Conservation (phyloP, 2,113 vertebrate genomes). For the Climacteris rufus region DNA sequence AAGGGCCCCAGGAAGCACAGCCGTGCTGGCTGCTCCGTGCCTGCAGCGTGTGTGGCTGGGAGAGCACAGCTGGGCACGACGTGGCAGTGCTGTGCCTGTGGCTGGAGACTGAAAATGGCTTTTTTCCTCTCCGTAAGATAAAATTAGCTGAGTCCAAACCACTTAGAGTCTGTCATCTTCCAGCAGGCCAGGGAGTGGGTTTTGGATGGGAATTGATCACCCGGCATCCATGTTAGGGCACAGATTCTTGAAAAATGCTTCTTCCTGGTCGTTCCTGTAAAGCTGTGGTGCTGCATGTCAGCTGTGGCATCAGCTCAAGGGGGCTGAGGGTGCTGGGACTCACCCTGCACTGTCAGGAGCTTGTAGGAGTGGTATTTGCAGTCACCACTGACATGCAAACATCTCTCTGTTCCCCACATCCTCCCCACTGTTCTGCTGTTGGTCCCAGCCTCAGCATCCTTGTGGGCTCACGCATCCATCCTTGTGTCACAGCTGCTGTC, state of each 20-base stretch:
- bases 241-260: not conserved
- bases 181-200: not conserved
- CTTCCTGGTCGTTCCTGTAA: accelerated
- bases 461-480: accelerated
- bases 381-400: not conserved
- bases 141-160: not conserved
- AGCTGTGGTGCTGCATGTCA: not conserved
- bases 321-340: not conserved
- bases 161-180: not conserved
- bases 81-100: not conserved
- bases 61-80: accelerated
- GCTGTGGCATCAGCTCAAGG: accelerated
- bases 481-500: not conserved
- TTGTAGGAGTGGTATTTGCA: not conserved
- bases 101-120: not conserved
- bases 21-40: accelerated
- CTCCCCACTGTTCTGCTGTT: not conserved
- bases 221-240: not conserved
- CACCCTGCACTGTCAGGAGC: not conserved
- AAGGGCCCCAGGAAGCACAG: not conserved
- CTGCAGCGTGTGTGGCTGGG: not conserved
- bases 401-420: not conserved
- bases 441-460: not conserved
- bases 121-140: not conserved
- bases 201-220: not conserved